Evolutionary conservation across 2,797 vertebrate species (phyloP).

Genomic region (Anguilla pacifica): DNA sequence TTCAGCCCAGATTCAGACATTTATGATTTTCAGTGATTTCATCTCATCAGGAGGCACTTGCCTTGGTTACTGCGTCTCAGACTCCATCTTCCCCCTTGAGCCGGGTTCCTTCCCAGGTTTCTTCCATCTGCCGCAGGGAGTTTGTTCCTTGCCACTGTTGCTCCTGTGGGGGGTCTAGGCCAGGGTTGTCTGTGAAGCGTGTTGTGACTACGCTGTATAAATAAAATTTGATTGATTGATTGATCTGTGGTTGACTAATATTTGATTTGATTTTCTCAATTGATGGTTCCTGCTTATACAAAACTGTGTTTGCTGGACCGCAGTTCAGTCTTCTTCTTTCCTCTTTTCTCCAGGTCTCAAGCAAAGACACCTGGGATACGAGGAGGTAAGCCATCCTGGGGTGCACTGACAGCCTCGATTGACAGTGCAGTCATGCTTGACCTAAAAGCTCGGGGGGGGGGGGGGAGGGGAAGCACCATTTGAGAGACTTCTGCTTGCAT

Average conservation of each 20-base stretch:
- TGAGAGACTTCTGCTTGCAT: neutral
- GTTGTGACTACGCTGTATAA: no score
- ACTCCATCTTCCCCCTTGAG: neutral
- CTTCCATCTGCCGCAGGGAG: no score
- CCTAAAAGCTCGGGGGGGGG: neutral
- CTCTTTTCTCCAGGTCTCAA: slow-evolving; percentile 59
- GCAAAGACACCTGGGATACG: slow-evolving; percentile 65
- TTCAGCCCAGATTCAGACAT: neutral
- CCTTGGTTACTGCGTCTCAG: neutral
- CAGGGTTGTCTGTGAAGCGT: no score
- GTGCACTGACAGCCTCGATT: neutral
- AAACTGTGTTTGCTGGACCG: neutral
- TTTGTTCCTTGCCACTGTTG: no score
- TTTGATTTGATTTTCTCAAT: neutral
- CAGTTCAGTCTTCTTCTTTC: neutral
- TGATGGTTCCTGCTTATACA: neutral
- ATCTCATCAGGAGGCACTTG: neutral
- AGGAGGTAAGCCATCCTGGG: slow-evolving; percentile 60
- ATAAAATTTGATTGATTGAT: no score
- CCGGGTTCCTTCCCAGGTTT: no score
- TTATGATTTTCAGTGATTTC: neutral
- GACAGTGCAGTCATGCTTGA: neutral
- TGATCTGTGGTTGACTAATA: neutral
- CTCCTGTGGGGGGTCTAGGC: no score
- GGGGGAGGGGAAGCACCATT: neutral